Percentiles rank a stretch among this genome's conserved stretches.
phyloP scores from a whole-genome alignment of 2,113 vertebrate genomes.

The Perognathus longimembris region DNA sequence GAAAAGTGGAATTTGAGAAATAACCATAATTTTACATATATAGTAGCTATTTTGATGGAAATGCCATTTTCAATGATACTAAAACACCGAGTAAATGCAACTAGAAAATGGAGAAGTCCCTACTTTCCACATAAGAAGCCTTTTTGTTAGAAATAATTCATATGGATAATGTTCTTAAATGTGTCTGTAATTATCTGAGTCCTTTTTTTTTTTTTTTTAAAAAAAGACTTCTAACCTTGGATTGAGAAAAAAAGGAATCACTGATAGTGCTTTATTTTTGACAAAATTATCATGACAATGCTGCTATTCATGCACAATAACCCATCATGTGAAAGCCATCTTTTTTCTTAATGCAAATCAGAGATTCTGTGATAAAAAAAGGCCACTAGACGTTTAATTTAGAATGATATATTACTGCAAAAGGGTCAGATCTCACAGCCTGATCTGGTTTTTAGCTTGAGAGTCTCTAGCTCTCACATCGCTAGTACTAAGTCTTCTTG shows the following conservation, averaged over 20 bases:
- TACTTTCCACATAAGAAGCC: conserved; percentile 49
- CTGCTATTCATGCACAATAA: conserved; percentile 28
- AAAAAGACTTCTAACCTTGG: not conserved
- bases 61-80: conserved; percentile 62
- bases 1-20: conserved; percentile 73
- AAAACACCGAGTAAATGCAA: conserved; percentile 54
- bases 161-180: conserved; percentile 48
- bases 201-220: not conserved
- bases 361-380: conserved; percentile 60
- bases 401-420: not conserved
- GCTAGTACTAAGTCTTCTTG: not conserved
- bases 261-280: conserved; percentile 7
- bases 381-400: conserved; percentile 49
- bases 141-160: conserved; percentile 63
- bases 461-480: conserved; percentile 26
- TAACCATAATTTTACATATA: conserved; percentile 69
- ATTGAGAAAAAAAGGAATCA: conserved; percentile 38
- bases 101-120: conserved; percentile 27
- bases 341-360: conserved; percentile 15
- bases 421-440: conserved; percentile 31
- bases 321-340: not conserved
- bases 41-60: conserved; percentile 64
- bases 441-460: conserved; percentile 52
- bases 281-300: conserved; percentile 57
- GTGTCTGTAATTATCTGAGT: conserved; percentile 38